Conservation (phyloP, 2,113 vertebrate genomes). For the Paradisaea rubra region DNA sequence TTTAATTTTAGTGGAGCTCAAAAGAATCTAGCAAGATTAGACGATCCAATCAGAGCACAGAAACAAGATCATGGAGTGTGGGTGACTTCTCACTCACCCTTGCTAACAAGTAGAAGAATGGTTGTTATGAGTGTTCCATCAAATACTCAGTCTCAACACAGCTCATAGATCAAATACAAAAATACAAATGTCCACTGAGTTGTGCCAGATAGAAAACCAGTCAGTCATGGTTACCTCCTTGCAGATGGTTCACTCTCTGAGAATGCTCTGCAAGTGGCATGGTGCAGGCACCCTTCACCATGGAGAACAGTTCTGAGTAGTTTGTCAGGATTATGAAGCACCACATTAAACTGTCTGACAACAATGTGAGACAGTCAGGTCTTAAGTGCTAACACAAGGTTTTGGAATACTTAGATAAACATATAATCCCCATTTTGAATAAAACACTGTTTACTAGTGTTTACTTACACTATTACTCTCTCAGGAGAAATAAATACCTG, state of each 20-base stretch:
- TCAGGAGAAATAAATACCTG: background rate
- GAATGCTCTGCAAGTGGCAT: background rate
- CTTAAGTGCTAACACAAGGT: background rate
- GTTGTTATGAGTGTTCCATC: background rate
- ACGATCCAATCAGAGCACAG: background rate
- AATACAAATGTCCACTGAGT: background rate
- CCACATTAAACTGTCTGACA: background rate
- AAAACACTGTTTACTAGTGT: background rate
- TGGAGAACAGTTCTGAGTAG: background rate
- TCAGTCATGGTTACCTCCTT: background rate
- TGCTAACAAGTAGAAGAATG: background rate
- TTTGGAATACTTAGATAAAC: background rate
- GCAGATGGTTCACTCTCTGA: background rate
- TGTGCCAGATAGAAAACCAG: background rate
- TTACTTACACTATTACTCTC: background rate
- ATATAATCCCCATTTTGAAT: background rate
- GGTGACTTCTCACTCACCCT: background rate
- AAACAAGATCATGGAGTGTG: background rate
- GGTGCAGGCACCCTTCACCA: background rate
- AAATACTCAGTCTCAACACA: background rate
- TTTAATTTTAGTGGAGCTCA: background rate
- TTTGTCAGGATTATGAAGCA: background rate
- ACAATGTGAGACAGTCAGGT: background rate
- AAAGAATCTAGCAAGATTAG: background rate
- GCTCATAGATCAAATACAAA: background rate